phyloP scores from a whole-genome alignment of 2,888 invertebrate species.

The Hypsopygia costalis region DNA sequence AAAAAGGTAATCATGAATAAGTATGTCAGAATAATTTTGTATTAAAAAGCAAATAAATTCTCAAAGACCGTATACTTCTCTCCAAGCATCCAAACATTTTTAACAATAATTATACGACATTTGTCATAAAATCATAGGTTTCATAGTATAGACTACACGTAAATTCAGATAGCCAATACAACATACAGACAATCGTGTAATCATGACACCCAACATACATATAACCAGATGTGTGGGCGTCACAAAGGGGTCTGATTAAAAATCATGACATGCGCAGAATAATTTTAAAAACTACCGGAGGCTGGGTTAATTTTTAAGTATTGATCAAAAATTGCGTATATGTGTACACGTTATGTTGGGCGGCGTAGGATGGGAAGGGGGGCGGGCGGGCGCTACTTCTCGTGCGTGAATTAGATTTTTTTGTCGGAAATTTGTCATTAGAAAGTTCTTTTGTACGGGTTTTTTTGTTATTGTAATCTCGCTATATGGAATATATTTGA shows the following conservation, averaged over 20 bases:
- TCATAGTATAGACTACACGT: too few species aligned
- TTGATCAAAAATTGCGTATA: constrained; percentile 79
- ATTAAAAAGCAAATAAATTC: too few species aligned
- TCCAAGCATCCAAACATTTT: too few species aligned
- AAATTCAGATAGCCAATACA: neutral
- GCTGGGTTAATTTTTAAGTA: constrained; percentile 80
- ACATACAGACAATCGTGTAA: constrained; percentile 23
- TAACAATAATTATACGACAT: too few species aligned
- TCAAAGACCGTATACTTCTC: too few species aligned
- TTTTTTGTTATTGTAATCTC: constrained; percentile 6
- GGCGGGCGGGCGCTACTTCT: constrained; percentile 21
- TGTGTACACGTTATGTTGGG: constrained; percentile 38
- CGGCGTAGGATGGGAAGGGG: constrained; percentile 22
- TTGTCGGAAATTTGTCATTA: constrained; percentile 70
- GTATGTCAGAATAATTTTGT: too few species aligned
- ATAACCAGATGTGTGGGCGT: constrained; percentile 44
- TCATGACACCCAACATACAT: constrained; percentile 30
- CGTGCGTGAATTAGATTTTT: constrained; percentile 72
- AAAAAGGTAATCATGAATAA: too few species aligned
- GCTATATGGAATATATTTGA: neutral
- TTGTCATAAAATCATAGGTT: too few species aligned
- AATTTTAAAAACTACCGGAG: constrained; percentile 77
- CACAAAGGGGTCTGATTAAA: constrained; percentile 74
- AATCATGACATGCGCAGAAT: constrained; percentile 80
- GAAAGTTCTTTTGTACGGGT: constrained; percentile 37